phyloP scores from a whole-genome alignment of 2,888 invertebrate species.

The Pachycephus smyrnensis region DNA sequence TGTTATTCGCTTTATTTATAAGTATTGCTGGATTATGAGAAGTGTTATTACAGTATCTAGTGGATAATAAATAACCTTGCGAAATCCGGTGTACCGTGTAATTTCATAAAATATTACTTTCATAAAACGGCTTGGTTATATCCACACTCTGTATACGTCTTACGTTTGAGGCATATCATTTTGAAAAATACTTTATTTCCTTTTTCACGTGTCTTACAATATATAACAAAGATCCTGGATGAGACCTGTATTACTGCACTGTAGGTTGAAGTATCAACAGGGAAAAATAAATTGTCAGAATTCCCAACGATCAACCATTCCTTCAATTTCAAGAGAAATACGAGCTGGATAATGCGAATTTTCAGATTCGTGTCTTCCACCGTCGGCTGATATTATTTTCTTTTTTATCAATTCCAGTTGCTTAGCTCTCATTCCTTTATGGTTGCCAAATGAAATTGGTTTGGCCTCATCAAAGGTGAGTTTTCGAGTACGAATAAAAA shows the following conservation, averaged over 20 bases:
- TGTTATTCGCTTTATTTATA: constrained; percentile 34
- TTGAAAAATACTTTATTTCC: not conserved
- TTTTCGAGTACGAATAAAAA: not conserved
- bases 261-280: not conserved
- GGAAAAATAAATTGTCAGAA: not conserved
- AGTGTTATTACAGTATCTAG: constrained; percentile 10
- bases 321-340: no score
- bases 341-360: no score
- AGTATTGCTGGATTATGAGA: constrained; percentile 32
- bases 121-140: constrained; percentile 30
- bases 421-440: not conserved
- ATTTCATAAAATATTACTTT: constrained; percentile 43
- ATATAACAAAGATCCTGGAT: not conserved
- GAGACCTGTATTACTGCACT: not conserved
- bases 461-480: not conserved
- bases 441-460: not conserved
- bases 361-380: not conserved
- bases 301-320: not conserved
- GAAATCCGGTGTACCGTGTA: constrained; percentile 36
- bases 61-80: constrained; percentile 34
- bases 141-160: not conserved
- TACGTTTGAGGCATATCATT: not conserved
- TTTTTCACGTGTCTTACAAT: not conserved
- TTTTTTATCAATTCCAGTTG: not conserved
- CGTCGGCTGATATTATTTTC: not conserved